Percentiles rank a stretch among this genome's conserved stretches.
Conservation (phyloP, 2,113 vertebrate genomes). For the Prochilodus magdalenae region DNA sequence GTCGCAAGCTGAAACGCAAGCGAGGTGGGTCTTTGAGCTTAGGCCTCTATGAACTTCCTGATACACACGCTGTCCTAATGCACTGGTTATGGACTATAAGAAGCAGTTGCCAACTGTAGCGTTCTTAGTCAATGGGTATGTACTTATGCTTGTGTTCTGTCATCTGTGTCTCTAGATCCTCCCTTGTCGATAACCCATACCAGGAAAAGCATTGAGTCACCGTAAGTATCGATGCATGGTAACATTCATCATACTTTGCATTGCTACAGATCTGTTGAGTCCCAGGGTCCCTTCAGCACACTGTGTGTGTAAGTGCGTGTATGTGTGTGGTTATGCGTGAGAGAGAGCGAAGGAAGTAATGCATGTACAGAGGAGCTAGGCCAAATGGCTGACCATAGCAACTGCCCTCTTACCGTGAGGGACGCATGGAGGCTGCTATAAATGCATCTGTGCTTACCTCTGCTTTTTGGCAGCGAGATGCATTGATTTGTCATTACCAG, state of each 20-base stretch:
- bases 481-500: constrained; percentile 48
- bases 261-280: constrained; percentile 33
- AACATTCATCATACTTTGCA: constrained; percentile 48
- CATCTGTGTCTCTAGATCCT: constrained; percentile 86
- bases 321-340: constrained; percentile 13
- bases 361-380: constrained; percentile 36
- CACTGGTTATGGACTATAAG: not conserved
- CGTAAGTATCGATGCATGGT: constrained; percentile 85
- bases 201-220: constrained; percentile 98
- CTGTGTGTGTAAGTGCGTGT: constrained; percentile 23
- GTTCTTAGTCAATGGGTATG: not conserved
- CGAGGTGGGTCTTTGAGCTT: constrained; percentile 89
- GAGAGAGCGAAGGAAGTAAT: constrained; percentile 19
- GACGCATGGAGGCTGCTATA: constrained; percentile 46
- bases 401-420: constrained; percentile 16
- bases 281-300: not conserved
- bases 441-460: constrained; percentile 51
- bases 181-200: constrained; percentile 98
- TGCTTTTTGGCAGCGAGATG: constrained; percentile 49
- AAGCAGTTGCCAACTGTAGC: not conserved
- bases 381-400: constrained; percentile 37
- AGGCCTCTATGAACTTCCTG: not conserved
- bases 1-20: constrained; percentile 96
- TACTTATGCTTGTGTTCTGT: constrained; percentile 33
- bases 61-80: not conserved